Evolutionary conservation across 1,140 invertebrate species (phyloP).

Genomic region (Lepidurus arcticus): DNA sequence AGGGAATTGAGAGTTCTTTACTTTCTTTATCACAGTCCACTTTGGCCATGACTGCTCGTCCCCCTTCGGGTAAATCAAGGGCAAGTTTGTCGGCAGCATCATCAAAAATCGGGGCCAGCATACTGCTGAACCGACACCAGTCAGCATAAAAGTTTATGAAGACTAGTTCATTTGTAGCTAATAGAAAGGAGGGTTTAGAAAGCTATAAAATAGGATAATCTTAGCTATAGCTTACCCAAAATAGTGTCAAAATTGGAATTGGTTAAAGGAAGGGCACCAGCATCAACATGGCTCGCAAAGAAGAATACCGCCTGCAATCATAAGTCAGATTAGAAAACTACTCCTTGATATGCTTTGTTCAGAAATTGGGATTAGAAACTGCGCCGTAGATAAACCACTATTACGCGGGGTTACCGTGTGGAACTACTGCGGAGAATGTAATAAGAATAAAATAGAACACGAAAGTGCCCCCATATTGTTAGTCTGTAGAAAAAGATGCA

Average conservation of each 20-base stretch:
- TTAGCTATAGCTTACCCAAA: slow-evolving; percentile 58
- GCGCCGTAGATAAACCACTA: too few species aligned
- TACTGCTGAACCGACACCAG: slow-evolving; percentile 89
- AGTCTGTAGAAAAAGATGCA: too few species aligned
- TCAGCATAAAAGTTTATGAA: slow-evolving; percentile 99
- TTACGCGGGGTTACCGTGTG: too few species aligned
- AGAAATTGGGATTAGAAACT: too few species aligned
- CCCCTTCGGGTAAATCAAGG: slow-evolving; percentile 68
- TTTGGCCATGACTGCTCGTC: slow-evolving; percentile 87
- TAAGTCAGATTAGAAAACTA: neutral
- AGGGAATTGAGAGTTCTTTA: slow-evolving; percentile 44
- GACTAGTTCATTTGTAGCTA: slow-evolving; percentile 90
- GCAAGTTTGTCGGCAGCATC: slow-evolving; percentile 84
- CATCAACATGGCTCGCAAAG: slow-evolving; percentile 41
- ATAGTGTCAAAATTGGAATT: slow-evolving; percentile 72
- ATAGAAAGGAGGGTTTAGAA: slow-evolving; percentile 43
- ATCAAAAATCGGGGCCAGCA: slow-evolving; percentile 92
- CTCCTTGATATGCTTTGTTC: too few species aligned
- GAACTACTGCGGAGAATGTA: too few species aligned
- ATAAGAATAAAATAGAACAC: too few species aligned
- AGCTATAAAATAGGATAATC: neutral
- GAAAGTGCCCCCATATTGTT: too few species aligned
- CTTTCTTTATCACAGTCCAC: slow-evolving; percentile 93
- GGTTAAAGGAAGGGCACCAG: slow-evolving; percentile 68
- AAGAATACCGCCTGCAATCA: slow-evolving; percentile 39